Base-by-base conservation (phyloP, 2,888 invertebrate genomes). In the Amorpha juglandis region DNA sequence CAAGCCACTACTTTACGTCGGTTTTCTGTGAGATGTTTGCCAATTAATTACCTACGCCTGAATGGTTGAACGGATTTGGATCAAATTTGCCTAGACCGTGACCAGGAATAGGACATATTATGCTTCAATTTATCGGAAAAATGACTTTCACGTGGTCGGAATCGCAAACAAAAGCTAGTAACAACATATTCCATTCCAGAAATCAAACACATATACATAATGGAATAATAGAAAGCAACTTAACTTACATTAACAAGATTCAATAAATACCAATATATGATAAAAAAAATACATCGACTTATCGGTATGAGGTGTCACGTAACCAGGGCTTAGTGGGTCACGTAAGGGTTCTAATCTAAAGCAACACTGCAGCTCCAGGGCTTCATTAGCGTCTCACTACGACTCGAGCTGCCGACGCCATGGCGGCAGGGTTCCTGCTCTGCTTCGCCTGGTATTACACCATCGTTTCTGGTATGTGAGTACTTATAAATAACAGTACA, bases 391-490 rank as follows among this genome's bases (percentile, higher is more conserved):
- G 71, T 68, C 69, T 70, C 74, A 70, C 69, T 78, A 74, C 82
- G 84, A 85, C 82, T 74, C 67, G 69, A 70, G 78, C 70, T 72
- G 70, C 78, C 74, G 72, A 71, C 82, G 82, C 80, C 83, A 91
- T 92, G 91, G 87, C 84, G 80, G 79, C 80, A 71, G 92, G 92
- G 64, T 75, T 85, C 64, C 75, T 91, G 69, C 83, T 92, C 74
- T 91, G 91, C 76, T 75, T 73, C 35, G 90, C 91, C 67, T 93
- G 92, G 92, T 92, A 89, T 74, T 92, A 84, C 72, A 92, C 92
- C 64, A 92, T 93, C 71, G 74, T 93, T 55, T 81, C 90, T 72
- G 92, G 92, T 92, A 82, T 76, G 88, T 74, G 7, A 52, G 12
- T 63, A n/a, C n/a, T n/a, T n/a, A n/a, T n/a, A n/a, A n/a, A n/a